phyloP scores from a whole-genome alignment of 2,113 vertebrate species.

The Pteruthius melanotis region DNA sequence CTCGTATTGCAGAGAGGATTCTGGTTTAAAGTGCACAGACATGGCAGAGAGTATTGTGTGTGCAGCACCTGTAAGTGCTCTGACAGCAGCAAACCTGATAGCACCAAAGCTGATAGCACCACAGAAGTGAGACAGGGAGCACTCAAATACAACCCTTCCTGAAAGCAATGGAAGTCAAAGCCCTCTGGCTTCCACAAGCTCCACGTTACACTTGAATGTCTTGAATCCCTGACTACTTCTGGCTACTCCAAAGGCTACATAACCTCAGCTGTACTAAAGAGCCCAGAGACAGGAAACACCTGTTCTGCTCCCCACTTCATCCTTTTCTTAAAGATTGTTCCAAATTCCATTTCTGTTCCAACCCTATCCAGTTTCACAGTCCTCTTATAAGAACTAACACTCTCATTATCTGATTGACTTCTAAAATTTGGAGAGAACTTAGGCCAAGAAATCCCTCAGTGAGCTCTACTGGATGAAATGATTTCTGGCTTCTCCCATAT shows the following conservation, averaged over 20 bases:
- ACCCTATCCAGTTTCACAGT: background rate
- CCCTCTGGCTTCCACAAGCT: background rate
- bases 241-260: background rate
- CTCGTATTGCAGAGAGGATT: slow-evolving; percentile 7
- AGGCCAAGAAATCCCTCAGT: background rate
- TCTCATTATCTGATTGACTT: slow-evolving; percentile 12
- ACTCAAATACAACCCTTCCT: background rate
- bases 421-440: background rate
- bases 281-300: background rate
- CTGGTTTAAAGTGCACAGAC: slow-evolving; percentile 54
- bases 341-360: background rate
- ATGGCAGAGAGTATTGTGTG: background rate
- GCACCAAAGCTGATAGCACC: slow-evolving; percentile 30
- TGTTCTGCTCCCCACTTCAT: background rate
- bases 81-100: slow-evolving; percentile 6
- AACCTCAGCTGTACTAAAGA: background rate
- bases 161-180: background rate
- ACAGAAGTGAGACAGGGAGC: background rate
- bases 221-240: background rate
- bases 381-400: background rate
- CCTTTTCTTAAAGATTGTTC: background rate
- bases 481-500: slow-evolving; percentile 2
- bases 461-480: background rate
- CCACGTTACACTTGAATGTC: background rate
- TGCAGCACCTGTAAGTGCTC: background rate